Conservation (phyloP, 2,888 invertebrate species). For the Vannuccia rotundouncinata region DNA sequence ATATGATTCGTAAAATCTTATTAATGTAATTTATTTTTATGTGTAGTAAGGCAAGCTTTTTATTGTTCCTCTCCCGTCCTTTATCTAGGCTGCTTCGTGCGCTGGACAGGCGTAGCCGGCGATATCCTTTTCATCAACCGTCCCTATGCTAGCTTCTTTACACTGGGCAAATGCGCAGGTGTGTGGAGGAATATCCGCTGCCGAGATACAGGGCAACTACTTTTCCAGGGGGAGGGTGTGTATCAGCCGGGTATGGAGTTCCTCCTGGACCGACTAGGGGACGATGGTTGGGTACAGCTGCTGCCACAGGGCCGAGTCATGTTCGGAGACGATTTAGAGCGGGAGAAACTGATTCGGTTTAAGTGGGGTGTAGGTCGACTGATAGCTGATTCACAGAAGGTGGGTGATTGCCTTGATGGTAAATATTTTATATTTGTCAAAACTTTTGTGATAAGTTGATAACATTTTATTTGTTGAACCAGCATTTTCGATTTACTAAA, state of each 20-base stretch:
- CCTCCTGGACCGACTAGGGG: background rate
- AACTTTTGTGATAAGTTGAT: too few species aligned
- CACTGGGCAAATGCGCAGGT: background rate
- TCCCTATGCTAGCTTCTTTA: slow-evolving; percentile 9
- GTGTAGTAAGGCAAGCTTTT: too few species aligned
- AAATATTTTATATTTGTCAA: too few species aligned
- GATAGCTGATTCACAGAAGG: slow-evolving; percentile 10
- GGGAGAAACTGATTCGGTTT: slow-evolving; percentile 1
- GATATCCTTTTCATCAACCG: slow-evolving; percentile 27
- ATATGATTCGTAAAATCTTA: background rate
- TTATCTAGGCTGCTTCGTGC: background rate
- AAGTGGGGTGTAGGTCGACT: slow-evolving; percentile 35
- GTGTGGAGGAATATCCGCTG: slow-evolving; percentile 22
- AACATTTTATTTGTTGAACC: too few species aligned
- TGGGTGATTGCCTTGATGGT: too few species aligned
- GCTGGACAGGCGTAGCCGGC: slow-evolving; percentile 18
- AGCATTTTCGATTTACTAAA: too few species aligned
- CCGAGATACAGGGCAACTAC: slow-evolving; percentile 1
- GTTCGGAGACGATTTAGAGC: background rate
- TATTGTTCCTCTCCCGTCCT: background rate
- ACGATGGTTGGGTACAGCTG: slow-evolving; percentile 8
- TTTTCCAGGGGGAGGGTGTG: slow-evolving; percentile 4
- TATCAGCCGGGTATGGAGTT: slow-evolving; percentile 23
- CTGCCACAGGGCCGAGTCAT: slow-evolving; percentile 21
- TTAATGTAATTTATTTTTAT: background rate